Conservation (phyloP, 1,140 invertebrate species). For the Papilio polytes region DNA sequence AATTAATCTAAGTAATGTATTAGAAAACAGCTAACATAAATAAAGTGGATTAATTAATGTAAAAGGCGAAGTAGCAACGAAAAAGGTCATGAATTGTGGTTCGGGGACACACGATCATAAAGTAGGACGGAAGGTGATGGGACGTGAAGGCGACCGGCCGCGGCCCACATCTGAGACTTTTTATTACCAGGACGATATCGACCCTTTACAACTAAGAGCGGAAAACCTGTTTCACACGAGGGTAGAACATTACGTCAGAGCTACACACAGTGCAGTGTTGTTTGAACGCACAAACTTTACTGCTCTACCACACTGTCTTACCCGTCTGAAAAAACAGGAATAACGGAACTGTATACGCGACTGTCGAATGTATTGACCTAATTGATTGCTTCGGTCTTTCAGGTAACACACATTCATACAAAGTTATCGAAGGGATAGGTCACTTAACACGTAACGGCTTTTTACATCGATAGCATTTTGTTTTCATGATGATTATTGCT, state of each 20-base stretch:
- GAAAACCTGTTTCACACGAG: background rate
- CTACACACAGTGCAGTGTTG: background rate
- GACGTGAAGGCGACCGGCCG: conserved; percentile 60
- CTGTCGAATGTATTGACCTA: conserved; percentile 34
- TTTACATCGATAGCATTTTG: background rate
- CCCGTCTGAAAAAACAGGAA: background rate
- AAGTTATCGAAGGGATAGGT: background rate
- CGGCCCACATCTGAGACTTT: conserved; percentile 75
- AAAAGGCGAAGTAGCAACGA: conserved; percentile 43
- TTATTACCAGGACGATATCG: conserved; percentile 78
- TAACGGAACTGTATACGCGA: conserved; percentile 67
- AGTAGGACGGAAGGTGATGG: conserved; percentile 71
- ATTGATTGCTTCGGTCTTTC: conserved; percentile 11
- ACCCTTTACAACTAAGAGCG: conserved; percentile 72
- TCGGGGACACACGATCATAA: conserved; percentile 68
- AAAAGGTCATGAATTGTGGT: conserved; percentile 54
- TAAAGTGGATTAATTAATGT: conserved; percentile 42
- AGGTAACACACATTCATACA: background rate
- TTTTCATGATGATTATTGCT: background rate
- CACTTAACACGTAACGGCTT: background rate
- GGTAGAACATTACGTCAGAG: background rate
- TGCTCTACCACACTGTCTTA: background rate
- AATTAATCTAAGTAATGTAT: conserved; percentile 27
- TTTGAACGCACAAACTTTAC: background rate
- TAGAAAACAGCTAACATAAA: conserved; percentile 36